These are phyloP conservation scores for Antechinus flavipes DNA, from an alignment of 2,113 vertebrate species.

Conservation along the genomic window DNA sequence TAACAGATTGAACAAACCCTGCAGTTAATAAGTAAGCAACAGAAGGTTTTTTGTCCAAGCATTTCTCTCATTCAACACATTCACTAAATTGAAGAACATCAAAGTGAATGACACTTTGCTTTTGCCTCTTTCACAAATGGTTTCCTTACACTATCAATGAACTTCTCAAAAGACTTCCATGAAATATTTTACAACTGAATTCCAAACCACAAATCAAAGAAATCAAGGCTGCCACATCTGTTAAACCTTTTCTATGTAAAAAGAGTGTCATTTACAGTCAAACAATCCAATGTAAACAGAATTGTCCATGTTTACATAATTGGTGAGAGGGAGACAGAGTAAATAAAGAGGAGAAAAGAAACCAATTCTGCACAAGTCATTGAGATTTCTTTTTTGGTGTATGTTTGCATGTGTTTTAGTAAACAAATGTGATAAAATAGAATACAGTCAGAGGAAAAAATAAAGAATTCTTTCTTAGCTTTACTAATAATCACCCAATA, in stretches of 20 bases:
- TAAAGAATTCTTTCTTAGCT: background rate
- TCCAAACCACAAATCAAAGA: conserved; percentile 18
- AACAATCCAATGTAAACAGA: conserved; percentile 17
- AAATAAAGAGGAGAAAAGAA: background rate
- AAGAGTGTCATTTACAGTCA: conserved; percentile 26
- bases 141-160: conserved; percentile 56
- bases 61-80: conserved; percentile 53
- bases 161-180: conserved; percentile 65
- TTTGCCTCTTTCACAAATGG: conserved; percentile 73
- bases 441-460: background rate
- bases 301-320: background rate
- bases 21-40: background rate
- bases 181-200: conserved; percentile 50
- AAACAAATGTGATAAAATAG: background rate
- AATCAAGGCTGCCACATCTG: conserved; percentile 2
- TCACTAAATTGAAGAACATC: conserved; percentile 68
- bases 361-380: background rate
- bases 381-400: conserved; percentile 3
- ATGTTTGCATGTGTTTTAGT: background rate
- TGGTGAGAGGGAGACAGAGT: background rate
- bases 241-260: conserved; percentile 7
- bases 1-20: conserved; percentile 1
- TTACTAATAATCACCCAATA: conserved; percentile 9
- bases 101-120: conserved; percentile 60
- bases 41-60: conserved; percentile 46